Base-by-base conservation (phyloP, 1,140 invertebrate genomes). In the Eumaeus atala region DNA sequence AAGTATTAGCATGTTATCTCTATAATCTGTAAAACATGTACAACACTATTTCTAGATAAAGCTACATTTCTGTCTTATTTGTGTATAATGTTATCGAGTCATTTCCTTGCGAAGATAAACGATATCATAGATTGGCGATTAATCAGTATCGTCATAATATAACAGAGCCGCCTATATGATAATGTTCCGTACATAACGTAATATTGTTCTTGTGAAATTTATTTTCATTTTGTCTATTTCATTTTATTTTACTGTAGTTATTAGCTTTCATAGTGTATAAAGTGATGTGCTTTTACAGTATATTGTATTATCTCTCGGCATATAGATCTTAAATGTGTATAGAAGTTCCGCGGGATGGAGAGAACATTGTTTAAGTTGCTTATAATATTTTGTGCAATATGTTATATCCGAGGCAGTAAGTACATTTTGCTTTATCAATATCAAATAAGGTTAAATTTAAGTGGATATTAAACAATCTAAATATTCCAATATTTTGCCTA, bases 31-130 rank as follows among this genome's bases (percentile, higher is more conserved):
- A 6, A 3, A 44, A 14, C 9, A 44, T 16, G 40, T 44, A 16
- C 14, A 44, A 6, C 40, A 44, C n/a, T 17, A 16, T 44, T 16
- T 44, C 4, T 44, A 44, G 40, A 44, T 44, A 44, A 44, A 44
- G 40, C 14, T 9, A 44, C 40, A 44, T 44, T 44, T 44, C 9
- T 42, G n/a, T 42, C 17, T 44, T 44, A 44, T 44, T 44, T 44
- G 8, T 44, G 40, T 44, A 44, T 16, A 21, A 12, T 12, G n/a
- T 6, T 35, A 50, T 16, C 38, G 10, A 37, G 51, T 42, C 38
- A 73, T 72, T 80, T 80, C 70, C 69, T 67, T 52, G 59, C 69
- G 66, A 73, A 71, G 74, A 80, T 83, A 83, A 67, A 42, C 14
- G 9, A 72, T 73, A 78, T 67, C 48, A 69, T 67, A 70, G 63